Conservation (phyloP, 2,113 vertebrate genomes). For the Clarias magur region DNA sequence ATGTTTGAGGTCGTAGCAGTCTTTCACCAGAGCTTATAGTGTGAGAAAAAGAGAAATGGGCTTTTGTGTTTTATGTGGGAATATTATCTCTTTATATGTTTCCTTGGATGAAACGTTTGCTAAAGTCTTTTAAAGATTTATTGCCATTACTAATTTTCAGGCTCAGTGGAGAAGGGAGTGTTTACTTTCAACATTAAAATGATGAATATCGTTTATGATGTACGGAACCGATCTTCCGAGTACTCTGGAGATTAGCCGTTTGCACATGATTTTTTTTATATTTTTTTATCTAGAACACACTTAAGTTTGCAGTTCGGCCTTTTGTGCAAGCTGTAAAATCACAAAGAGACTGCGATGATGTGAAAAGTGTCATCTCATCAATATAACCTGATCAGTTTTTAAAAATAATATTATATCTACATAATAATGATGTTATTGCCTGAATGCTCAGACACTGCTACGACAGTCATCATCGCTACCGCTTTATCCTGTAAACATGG, state of each 20-base stretch:
- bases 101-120: neutral
- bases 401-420: neutral
- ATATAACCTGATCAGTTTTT: neutral
- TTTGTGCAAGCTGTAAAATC: neutral
- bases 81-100: conserved; percentile 10
- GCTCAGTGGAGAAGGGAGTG: neutral
- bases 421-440: neutral
- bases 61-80: neutral
- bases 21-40: neutral
- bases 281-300: neutral
- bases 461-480: no score
- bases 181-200: neutral
- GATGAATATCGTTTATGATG: neutral
- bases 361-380: neutral
- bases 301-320: neutral
- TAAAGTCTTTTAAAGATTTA: neutral
- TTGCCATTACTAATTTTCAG: neutral
- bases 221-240: neutral
- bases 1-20: neutral
- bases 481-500: no score
- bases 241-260: neutral
- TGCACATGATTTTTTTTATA: neutral
- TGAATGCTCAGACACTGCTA: no score
- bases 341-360: neutral
- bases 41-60: neutral